Evolutionary conservation across 2,113 vertebrate genomes (phyloP).

Genomic region (Sturnira hondurensis): DNA sequence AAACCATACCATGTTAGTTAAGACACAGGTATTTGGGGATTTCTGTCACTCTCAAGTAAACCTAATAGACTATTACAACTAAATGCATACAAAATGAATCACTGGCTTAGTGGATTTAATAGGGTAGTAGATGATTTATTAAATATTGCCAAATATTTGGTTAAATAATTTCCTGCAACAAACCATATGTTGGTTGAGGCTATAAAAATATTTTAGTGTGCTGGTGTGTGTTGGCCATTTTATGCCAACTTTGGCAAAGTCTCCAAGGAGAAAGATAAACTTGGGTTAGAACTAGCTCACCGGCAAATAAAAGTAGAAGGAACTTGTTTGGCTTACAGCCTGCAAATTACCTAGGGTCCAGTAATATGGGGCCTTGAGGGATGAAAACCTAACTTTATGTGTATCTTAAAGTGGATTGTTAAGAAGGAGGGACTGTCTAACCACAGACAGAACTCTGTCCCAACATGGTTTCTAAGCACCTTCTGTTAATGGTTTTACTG

Average conservation of each 20-base stretch:
- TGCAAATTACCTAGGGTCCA: neutral
- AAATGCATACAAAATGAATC: neutral
- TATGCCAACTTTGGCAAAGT: neutral
- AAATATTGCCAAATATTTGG: neutral
- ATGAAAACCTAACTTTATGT: neutral
- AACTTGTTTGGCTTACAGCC: neutral
- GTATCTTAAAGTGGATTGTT: neutral
- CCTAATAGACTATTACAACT: neutral
- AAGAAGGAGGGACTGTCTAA: neutral
- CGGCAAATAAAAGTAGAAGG: neutral
- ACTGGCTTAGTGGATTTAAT: neutral
- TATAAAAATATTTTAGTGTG: neutral
- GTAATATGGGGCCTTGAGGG: neutral
- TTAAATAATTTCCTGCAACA: neutral
- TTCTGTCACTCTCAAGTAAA: neutral
- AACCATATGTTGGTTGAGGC: neutral
- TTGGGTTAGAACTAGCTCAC: neutral
- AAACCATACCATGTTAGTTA: neutral
- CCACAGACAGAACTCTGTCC: neutral
- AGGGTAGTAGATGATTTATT: neutral
- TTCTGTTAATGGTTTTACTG: neutral
- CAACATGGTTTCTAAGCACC: neutral
- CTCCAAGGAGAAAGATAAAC: neutral
- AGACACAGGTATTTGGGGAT: neutral
- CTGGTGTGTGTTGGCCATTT: neutral